Base-by-base conservation (phyloP, 30 jellyfish, hydroid and myxozoan genomes). In the Aurelia sp. region DNA sequence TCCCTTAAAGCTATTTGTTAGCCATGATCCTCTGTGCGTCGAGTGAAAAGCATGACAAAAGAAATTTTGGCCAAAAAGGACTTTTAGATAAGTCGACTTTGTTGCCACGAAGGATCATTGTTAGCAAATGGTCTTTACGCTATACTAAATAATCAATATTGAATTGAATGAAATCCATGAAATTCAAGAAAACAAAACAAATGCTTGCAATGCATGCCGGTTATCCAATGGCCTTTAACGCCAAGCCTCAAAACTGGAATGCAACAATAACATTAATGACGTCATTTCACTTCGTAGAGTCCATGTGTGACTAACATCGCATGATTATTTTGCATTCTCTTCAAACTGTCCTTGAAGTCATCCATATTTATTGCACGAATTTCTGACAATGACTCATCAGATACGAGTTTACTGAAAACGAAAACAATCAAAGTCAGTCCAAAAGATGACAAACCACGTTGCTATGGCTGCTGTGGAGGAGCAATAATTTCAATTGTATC, bases 261-360 rank as follows among this genome's bases (percentile, higher is more conserved):
- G 3, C 3, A 37, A 11, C 15, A 12, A 41, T 23, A 41, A 69
- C 12, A 69, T 0, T 1, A 11, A 13, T 23, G 11, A 65, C 77
- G 15, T 19, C 20, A 15, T 15, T 69, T 21, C 77, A 8, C 11
- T 9, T 72, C 86, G n/a, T 58, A 70, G 12, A 84, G 16, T 60
- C 93, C 93, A 84, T 84, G 81, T 30, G 83, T 60, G 16, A 87
- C 76, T 51, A 84, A 41, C 68, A 71, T 20, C 16, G 3, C n/a
- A 31, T 84, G 93, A 41, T 81, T 84, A 23, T 62, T 84, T 20
- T 66, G 73, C 93, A 84, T 84, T 47, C 93, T 62, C 44, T 63
- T 65, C 6, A 84, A 35, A 53, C 93, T 73, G 13, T 84, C 93
- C 16, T 62, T 50, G 13, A 84, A 72, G 66, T 84, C 93, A 44